phyloP scores from a whole-genome alignment of 92 coral and sea anemone genomes.

The Umimayanthus chanpuru region DNA sequence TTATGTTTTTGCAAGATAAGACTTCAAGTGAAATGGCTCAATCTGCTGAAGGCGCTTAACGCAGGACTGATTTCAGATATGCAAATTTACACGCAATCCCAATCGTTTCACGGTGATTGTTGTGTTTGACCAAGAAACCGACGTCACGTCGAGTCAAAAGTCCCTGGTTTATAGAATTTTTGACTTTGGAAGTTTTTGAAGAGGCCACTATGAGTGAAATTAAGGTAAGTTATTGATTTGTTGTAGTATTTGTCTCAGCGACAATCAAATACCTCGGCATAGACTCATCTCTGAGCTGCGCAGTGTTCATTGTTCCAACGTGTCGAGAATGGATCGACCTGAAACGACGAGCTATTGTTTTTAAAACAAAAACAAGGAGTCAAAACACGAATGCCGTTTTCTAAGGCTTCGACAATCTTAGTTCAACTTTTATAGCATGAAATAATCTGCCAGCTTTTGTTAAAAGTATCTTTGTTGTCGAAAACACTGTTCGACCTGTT shows the following conservation, averaged over 20 bases:
- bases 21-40: conserved; percentile 13
- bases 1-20: not conserved
- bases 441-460: not conserved
- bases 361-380: conserved; percentile 19
- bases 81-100: conserved; percentile 37
- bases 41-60: conserved; percentile 2
- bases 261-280: not conserved
- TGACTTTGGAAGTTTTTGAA: not conserved
- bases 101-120: conserved; percentile 25
- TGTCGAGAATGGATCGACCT: conserved; percentile 2
- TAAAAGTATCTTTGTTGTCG: not conserved
- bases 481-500: not conserved
- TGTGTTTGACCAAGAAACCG: conserved; percentile 19
- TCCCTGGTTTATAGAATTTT: not conserved
- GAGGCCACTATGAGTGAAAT: conserved; percentile 29
- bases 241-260: too few species aligned
- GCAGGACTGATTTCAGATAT: conserved; percentile 28
- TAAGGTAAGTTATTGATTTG: conserved; percentile 25
- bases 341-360: conserved; percentile 16
- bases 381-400: conserved; percentile 8
- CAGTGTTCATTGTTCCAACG: conserved; percentile 25
- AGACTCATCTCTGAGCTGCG: not conserved
- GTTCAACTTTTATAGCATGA: not conserved
- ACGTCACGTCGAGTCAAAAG: conserved; percentile 20
- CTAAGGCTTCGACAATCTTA: not conserved